A percentile compares a stretch with the other conserved stretches of the same genome.
phyloP scores from a whole-genome alignment of 2,888 invertebrate species.

The Plebejus melissa region DNA sequence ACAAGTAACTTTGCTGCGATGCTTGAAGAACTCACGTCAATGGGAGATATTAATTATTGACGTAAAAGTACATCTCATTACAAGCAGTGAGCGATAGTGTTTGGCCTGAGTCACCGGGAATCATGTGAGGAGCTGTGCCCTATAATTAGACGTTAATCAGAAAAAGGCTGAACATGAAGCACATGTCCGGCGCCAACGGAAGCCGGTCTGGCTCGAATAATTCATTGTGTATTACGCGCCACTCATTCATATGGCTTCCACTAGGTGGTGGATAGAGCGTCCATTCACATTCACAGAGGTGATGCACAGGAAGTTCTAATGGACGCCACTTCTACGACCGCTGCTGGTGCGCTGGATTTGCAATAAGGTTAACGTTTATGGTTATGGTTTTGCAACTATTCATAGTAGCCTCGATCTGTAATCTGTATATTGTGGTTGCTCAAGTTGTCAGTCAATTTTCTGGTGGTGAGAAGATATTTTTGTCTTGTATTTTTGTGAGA shows the following conservation, averaged over 20 bases:
- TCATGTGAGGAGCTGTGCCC: conserved; percentile 65
- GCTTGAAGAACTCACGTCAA: not conserved
- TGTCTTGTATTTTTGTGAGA: not conserved
- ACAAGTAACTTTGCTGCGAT: not conserved
- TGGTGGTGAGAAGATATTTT: not conserved
- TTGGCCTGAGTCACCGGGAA: conserved; percentile 63
- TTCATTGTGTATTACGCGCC: conserved; percentile 62
- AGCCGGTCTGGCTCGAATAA: conserved; percentile 68
- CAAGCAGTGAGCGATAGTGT: conserved; percentile 47
- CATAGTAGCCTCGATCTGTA: not conserved
- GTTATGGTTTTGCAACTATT: not conserved
- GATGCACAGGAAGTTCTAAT: conserved; percentile 69
- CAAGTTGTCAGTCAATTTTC: not conserved
- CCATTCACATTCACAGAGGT: conserved; percentile 51
- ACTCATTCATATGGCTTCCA: conserved; percentile 61
- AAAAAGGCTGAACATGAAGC: conserved; percentile 66
- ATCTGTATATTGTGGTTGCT: too few species aligned
- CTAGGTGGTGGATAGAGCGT: conserved; percentile 47
- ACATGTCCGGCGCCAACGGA: conserved; percentile 69
- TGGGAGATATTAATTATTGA: not conserved
- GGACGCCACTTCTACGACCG: conserved; percentile 48
- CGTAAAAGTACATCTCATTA: not conserved
- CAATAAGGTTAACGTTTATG: conserved; percentile 38
- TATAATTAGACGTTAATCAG: conserved; percentile 76
- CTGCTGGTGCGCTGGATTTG: conserved; percentile 62